Conservation (phyloP, 1,140 invertebrate genomes). For the Drosophila auraria region DNA sequence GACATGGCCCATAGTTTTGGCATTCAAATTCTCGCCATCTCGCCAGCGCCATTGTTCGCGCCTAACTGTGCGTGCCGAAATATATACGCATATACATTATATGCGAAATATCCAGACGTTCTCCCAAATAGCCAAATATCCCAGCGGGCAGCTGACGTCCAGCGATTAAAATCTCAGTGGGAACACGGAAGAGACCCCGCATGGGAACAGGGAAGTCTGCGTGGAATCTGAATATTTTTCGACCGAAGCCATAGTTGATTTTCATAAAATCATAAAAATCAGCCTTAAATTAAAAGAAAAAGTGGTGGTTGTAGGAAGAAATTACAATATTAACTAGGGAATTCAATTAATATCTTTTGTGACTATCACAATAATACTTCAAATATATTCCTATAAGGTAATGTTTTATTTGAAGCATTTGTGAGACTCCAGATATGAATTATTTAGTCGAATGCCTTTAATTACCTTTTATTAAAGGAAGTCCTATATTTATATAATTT, state of each 20-base stretch:
- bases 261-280: constrained; percentile 30
- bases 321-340: no score
- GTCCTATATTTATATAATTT: background rate
- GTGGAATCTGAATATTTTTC: constrained; percentile 35
- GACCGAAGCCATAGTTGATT: constrained; percentile 39
- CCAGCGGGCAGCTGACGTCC: constrained; percentile 66
- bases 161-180: constrained; percentile 73
- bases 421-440: background rate
- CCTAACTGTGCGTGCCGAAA: constrained; percentile 72
- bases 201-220: constrained; percentile 41
- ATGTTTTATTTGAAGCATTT: no score
- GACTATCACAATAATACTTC: no score
- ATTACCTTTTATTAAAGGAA: background rate
- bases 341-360: background rate
- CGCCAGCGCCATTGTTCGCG: constrained; percentile 64
- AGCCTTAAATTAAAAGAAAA: constrained; percentile 33
- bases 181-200: constrained; percentile 28
- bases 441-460: background rate
- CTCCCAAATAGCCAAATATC: constrained; percentile 20
- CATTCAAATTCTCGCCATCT: constrained; percentile 66
- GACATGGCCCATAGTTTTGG: constrained; percentile 56
- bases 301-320: no score
- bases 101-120: constrained; percentile 6
- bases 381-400: no score
- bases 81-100: background rate